phyloP scores from a whole-genome alignment of 2,113 vertebrate genomes.

The Rhinolophus sinicus region DNA sequence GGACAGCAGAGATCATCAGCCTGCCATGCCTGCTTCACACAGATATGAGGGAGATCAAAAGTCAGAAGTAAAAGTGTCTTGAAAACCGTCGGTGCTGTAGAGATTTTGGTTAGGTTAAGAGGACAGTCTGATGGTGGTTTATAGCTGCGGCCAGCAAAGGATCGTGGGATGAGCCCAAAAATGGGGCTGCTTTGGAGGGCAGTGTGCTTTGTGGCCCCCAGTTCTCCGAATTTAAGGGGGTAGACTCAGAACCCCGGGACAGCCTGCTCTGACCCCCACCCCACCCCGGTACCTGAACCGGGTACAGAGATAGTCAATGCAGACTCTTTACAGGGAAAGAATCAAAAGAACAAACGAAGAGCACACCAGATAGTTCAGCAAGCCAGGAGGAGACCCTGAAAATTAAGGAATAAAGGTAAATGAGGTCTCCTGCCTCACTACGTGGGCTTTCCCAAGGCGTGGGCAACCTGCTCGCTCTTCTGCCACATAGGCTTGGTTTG shows the following conservation, averaged over 20 bases:
- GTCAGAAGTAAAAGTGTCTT: not conserved
- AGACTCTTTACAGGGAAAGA: not conserved
- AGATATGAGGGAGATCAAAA: fast-evolving
- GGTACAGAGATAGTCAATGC: not conserved
- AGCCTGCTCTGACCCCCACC: not conserved
- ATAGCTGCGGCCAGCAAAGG: not conserved
- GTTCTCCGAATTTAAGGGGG: not conserved
- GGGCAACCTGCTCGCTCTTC: not conserved
- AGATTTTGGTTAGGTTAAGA: not conserved
- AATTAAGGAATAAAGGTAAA: not conserved
- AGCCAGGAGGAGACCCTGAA: not conserved
- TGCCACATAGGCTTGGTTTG: not conserved
- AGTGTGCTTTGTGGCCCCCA: not conserved
- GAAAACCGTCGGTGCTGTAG: not conserved
- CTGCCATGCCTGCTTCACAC: not conserved
- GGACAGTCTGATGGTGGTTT: not conserved
- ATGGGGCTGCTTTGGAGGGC: not conserved
- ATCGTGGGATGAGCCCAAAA: not conserved
- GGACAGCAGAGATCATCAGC: not conserved
- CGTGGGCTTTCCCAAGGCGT: not conserved
- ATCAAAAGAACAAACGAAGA: not conserved
- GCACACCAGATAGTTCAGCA: not conserved
- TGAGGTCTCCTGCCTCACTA: not conserved
- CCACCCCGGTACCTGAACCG: not conserved
- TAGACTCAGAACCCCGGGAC: not conserved